Base-by-base conservation (phyloP, 2,888 invertebrate species). In the Cantharis flavilabris region DNA sequence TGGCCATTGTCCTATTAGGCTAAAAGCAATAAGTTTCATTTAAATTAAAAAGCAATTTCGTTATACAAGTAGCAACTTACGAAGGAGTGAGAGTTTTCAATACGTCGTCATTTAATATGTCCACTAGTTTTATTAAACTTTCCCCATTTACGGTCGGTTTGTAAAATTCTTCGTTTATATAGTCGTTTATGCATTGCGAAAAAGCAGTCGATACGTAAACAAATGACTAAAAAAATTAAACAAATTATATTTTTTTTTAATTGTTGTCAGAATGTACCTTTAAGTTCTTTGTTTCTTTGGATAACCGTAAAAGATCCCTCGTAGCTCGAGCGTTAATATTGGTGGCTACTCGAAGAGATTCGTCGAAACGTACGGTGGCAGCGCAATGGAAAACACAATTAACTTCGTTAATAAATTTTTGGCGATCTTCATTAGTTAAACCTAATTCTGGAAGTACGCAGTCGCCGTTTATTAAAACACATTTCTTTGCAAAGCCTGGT, bases 1-100 rank as follows among this genome's bases (percentile, higher is more conserved):
- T 0, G 94, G 94, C 87, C 92, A 93, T 23, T 87, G 86, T 0
- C 87, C 88, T 3, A 90, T 80, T 14, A 91, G 80, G 33, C 92
- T 92, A 80, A 82, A 84, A 83, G 90, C 86, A 14, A 70, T 18
- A 26, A 26, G 9, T 13, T 33, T 69, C 62, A 20, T 14, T 11
- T 7, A n/a, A 13, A 49, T 7, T 7, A n/a, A n/a, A 69, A 67
- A 26, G 3, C 9, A 28, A 65, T 14, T 62, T 20, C 23, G 5
- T 4, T 28, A 26, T 7, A 33, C 81, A 1, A 33, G 4, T 13
- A 13, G 33, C 11, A 33, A 82, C 84, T 83, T 83, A 86, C 87
- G 83, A 82, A 9, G 83, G 83, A 7, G 86, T 86, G 63, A 86
- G 84, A 16, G 83, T 79, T 11, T 88, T 84, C 10, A 90, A 80